phyloP scores from a whole-genome alignment of 1,140 invertebrate genomes.

The Aleiodes sp. region DNA sequence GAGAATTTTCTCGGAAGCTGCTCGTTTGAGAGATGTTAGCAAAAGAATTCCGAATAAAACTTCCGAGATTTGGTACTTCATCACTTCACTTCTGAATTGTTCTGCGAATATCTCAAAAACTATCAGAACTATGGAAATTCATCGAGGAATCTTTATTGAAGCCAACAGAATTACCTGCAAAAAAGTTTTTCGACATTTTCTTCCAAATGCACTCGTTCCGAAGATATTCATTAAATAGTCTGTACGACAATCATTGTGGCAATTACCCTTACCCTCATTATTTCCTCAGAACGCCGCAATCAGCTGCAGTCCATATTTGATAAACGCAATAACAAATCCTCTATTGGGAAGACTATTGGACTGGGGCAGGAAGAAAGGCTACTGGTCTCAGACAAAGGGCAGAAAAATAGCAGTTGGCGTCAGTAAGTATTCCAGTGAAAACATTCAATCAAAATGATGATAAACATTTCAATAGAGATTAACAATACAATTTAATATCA shows the following conservation, averaged over 20 bases:
- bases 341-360: conserved; percentile 73
- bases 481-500: conserved; percentile 2
- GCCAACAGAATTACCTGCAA: too few relatives aligned
- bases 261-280: conserved; percentile 22
- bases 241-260: too few relatives aligned
- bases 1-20: too few relatives aligned
- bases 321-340: conserved; percentile 76
- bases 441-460: not conserved
- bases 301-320: conserved; percentile 76
- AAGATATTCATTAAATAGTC: not conserved
- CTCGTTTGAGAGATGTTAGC: too few relatives aligned
- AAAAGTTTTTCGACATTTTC: too few relatives aligned
- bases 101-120: too few relatives aligned
- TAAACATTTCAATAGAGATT: not conserved
- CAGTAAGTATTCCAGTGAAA: conserved; percentile 64
- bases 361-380: conserved; percentile 68
- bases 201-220: too few relatives aligned
- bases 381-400: conserved; percentile 73
- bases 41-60: too few relatives aligned
- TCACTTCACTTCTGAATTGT: too few relatives aligned
- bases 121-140: too few relatives aligned
- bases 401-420: conserved; percentile 76
- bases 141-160: too few relatives aligned
- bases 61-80: too few relatives aligned
- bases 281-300: conserved; percentile 72